A percentile compares a stretch with the other conserved stretches of the same genome.
phyloP scores from a whole-genome alignment of 2,888 invertebrate species.

The Drosophila colorata region DNA sequence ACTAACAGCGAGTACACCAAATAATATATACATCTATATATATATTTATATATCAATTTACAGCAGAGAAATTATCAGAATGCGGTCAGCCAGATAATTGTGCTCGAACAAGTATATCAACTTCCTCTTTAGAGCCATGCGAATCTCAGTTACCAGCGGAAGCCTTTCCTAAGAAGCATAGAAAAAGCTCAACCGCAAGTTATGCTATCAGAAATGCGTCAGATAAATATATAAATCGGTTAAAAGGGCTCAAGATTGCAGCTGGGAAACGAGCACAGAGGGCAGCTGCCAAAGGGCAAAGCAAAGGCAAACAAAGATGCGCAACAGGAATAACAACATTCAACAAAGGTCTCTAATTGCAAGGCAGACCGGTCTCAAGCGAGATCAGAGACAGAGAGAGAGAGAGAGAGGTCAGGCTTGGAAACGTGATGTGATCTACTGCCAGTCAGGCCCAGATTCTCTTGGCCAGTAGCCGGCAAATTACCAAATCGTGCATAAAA shows the following conservation, averaged over 20 bases:
- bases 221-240: conserved; percentile 3
- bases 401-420: conserved; percentile 53
- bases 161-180: conserved; percentile 14
- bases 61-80: conserved; percentile 2
- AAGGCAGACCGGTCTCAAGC: conserved; percentile 25
- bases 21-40: not conserved
- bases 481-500: conserved; percentile 72
- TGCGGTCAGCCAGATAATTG: conserved; percentile 13
- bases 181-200: conserved; percentile 12
- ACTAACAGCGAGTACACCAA: not conserved
- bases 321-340: conserved; percentile 9
- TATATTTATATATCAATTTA: not conserved
- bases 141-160: conserved; percentile 32
- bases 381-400: not conserved
- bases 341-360: conserved; percentile 28
- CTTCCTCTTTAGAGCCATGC: conserved; percentile 29
- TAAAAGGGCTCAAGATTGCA: conserved; percentile 8
- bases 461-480: conserved; percentile 69
- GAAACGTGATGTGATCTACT: conserved; percentile 74
- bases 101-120: conserved; percentile 25
- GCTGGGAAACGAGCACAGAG: conserved; percentile 26
- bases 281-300: conserved; percentile 23
- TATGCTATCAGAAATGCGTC: conserved; percentile 19
- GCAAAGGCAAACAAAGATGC: conserved; percentile 28
- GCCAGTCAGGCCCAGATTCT: conserved; percentile 43